Evolutionary conservation across 2,113 vertebrate species (phyloP), one percentile per base, ranked within the genome.

Genomic region (Pomatorhinus ruficollis): DNA sequence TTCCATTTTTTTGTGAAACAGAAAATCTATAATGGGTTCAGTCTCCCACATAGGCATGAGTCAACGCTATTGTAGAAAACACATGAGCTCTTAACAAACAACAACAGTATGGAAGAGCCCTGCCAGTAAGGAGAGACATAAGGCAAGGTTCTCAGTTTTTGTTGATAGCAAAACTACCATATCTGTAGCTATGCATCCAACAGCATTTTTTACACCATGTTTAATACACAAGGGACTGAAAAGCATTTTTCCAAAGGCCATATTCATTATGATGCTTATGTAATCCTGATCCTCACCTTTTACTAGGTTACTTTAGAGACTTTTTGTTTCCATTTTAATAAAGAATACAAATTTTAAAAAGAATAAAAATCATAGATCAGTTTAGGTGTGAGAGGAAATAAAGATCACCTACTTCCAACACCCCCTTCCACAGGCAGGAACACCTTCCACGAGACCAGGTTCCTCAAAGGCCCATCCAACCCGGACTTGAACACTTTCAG

Each of bases 21-120:
- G 47, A 94, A 94, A 76, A 69, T 76, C 70, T 87, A 59, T 94
- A 89, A 87, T 94, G 83, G 97, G 95, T 75, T 70, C 25, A n/a
- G 35, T 60, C 50, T 78, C 95, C 96, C 77, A 70, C 89, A 87
- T 95, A 91, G 86, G 89, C 87, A 44, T 88, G 76, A 94, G 33
- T 91, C 88, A 89, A 69, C 40, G 59, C 57, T 27, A 15, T 57
- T 83, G 61, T 57, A 97, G 83, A 93, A 97, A 90, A 95, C 54
- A 54, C 35, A 70, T 6, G 53, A 60, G 40, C 42, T 82, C 52
- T 90, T 96, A 76, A 80, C 50, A 85, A 83, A 40, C 23, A 85
- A 37, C 30, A 71, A 56, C 27, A 49, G 44, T 45, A 75, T 65
- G 40, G 78, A 95, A 87, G 21, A 66, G 24, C 47, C 50, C 24